These are phyloP conservation scores for Hycleus cichorii DNA, from an alignment of 1,140 invertebrate genomes.

Conservation along the genomic window DNA sequence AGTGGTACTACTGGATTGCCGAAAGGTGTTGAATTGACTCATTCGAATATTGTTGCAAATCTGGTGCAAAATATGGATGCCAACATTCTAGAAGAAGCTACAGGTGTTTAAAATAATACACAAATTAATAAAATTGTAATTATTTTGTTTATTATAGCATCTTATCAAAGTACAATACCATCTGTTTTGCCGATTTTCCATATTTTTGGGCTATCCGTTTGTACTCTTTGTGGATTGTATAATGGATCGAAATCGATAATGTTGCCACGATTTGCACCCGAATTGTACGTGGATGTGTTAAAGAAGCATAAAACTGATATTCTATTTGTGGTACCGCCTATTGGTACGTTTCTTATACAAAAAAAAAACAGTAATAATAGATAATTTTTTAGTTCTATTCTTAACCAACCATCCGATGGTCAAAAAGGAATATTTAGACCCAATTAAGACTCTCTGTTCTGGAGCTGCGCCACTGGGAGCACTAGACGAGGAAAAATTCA, in stretches of 20 bases:
- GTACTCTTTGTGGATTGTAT: conserved; percentile 50
- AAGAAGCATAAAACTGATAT: conserved; percentile 49
- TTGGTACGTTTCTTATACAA: conserved; percentile 40
- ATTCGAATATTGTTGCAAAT: conserved; percentile 55
- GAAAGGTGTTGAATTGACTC: conserved; percentile 78
- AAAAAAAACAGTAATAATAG: not conserved
- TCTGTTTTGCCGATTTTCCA: conserved; percentile 77
- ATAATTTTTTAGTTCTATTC: conserved; percentile 54
- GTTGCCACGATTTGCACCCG: conserved; percentile 65
- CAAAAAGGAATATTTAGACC: conserved; percentile 49
- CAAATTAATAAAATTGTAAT: too few relatives aligned
- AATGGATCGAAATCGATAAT: conserved; percentile 62
- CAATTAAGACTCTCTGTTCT: conserved; percentile 48
- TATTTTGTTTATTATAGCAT: not conserved
- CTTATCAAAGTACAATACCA: conserved; percentile 51
- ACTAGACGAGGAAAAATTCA: conserved; percentile 50
- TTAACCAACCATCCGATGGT: conserved; percentile 56
- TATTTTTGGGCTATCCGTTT: conserved; percentile 64
- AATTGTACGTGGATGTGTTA: conserved; percentile 51
- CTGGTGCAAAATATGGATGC: conserved; percentile 31
- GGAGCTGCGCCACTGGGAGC: conserved; percentile 65
- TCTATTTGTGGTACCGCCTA: conserved; percentile 56
- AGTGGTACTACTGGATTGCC: conserved; percentile 88
- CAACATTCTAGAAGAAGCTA: conserved; percentile 15
- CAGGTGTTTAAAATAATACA: conserved; percentile 7